Conservation (phyloP, 2,113 vertebrate species). For the Chloebia gouldiae region DNA sequence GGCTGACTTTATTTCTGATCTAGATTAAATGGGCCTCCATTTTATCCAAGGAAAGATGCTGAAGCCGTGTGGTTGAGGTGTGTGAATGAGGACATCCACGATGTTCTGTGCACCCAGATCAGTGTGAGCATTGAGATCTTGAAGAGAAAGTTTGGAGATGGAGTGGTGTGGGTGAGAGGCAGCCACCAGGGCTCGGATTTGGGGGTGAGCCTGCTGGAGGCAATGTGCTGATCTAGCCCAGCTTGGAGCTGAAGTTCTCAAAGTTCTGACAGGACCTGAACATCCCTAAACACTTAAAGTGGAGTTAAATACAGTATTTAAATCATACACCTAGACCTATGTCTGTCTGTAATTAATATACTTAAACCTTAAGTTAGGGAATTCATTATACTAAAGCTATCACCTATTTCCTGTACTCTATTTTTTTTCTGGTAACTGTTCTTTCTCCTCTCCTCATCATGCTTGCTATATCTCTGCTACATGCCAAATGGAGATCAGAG, state of each 20-base stretch:
- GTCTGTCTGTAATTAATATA: slow-evolving; percentile 1
- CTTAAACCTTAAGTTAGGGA: not conserved
- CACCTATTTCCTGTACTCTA: slow-evolving; percentile 12
- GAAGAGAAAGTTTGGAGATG: not conserved
- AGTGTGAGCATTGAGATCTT: not conserved
- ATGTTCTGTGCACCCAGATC: not conserved
- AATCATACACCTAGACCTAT: not conserved
- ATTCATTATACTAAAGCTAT: slow-evolving; percentile 20
- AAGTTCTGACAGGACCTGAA: not conserved
- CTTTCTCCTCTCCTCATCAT: slow-evolving; percentile 7
- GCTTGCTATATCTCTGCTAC: not conserved
- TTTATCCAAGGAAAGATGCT: not conserved
- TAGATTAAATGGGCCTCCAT: not conserved
- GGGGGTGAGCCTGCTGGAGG: not conserved
- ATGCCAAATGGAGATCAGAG: slow-evolving; percentile 16
- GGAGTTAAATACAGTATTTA: slow-evolving; percentile 5
- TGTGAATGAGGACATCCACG: not conserved
- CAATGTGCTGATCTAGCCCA: not conserved
- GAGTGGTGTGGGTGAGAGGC: not conserved
- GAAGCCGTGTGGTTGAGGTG: not conserved
- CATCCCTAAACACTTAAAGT: not conserved
- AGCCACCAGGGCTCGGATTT: rapidly evolving
- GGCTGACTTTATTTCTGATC: not conserved
- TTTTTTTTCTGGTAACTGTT: slow-evolving; percentile 22
- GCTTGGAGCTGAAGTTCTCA: not conserved